Conservation (phyloP, 2,113 vertebrate species). For the Ceyx melanurus region DNA sequence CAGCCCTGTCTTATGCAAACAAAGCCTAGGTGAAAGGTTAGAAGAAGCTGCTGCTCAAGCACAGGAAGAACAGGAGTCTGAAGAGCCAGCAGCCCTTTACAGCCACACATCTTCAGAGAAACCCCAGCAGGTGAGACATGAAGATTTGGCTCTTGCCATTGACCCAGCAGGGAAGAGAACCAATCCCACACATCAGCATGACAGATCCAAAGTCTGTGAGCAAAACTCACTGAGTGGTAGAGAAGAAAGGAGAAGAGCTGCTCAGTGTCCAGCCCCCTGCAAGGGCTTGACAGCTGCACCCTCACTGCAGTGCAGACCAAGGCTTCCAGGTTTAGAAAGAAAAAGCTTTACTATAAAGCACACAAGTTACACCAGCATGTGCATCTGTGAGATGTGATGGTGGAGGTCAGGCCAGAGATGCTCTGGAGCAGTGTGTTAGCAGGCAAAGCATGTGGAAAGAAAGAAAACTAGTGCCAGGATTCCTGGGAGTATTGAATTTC, state of each 20-base stretch:
- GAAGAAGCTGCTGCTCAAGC: neutral
- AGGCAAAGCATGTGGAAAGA: neutral
- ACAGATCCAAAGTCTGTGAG: neutral
- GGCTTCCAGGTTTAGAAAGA: neutral
- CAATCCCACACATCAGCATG: neutral
- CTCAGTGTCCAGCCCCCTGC: neutral
- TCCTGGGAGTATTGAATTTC: neutral
- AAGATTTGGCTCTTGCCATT: neutral
- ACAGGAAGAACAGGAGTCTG: neutral
- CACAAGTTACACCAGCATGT: neutral
- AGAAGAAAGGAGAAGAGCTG: neutral
- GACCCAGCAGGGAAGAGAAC: neutral
- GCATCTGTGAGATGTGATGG: neutral
- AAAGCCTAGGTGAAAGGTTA: neutral
- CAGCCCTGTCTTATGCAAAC: rapidly evolving
- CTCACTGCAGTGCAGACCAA: neutral
- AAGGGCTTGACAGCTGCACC: neutral
- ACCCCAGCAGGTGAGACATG: rapidly evolving
- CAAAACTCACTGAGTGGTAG: neutral
- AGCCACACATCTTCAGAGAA: neutral
- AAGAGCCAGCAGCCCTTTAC: no score
- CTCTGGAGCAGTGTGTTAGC: neutral
- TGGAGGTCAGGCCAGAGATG: neutral
- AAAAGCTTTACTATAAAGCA: neutral
- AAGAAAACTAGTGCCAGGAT: neutral